Evolutionary conservation across 2,113 vertebrate genomes (phyloP), one percentile per base, ranked within the genome.

Genomic region (Scatophagus argus): DNA sequence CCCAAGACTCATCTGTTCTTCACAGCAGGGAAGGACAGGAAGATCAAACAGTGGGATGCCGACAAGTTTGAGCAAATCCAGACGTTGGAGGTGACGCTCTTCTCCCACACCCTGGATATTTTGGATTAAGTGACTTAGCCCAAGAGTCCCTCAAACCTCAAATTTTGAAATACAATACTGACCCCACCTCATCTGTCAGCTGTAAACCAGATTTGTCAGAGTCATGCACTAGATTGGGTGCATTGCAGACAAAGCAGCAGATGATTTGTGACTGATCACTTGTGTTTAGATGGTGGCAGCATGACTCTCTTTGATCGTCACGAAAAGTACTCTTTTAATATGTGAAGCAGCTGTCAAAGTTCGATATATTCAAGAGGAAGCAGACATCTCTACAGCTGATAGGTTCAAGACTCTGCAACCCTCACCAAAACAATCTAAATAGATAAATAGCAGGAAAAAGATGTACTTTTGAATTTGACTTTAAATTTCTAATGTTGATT

Each of bases 11-110:
- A 99, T 87, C 95, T 99, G 85, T 99, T 99, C 94, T 99, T 99
- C 93, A 99, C 98, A 6, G 96, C 96, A 6, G 98, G 98, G 41
- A 99, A 99, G 82, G 98, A 99, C 84, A 93, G 60, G 69, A 99
- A 96, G 94, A 95, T 99, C 76, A 99, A 99, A 71, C 97, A 99
- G 87, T 99, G 98, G 98, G 98, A 99, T 68, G 98, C 97, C 0
- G 98, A 99, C 94, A 97, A 95, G 82, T 99, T 99, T 90, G 96
- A 97, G 84, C 97, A 95, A 68, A 94, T 99, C 84, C 98, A 99
- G 88, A 99, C 96, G 0, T 90, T 99, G 31, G 97, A 99, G 97
- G 98, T 99, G 93, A 95, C 1, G 0, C 23, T 41, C 31, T 21
- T 29, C 64, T 51, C 11, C 11, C 29, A 0, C 4, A 9, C 3